A percentile compares a stretch with the other conserved stretches of the same genome.
Conservation (phyloP, 2,888 invertebrate genomes). For the Cheilosia pagana region DNA sequence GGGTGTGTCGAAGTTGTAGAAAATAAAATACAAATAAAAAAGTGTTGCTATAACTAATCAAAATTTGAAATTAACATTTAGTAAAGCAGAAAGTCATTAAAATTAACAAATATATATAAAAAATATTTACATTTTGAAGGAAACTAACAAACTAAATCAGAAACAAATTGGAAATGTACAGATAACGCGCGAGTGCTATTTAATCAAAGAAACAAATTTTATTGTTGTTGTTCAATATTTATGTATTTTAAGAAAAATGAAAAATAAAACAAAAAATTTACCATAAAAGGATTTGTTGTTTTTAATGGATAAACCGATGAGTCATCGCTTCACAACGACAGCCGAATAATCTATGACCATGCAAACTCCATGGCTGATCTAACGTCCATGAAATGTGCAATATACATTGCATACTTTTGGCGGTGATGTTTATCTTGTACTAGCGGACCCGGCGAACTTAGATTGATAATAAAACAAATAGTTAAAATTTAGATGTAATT, state of each 20-base stretch:
- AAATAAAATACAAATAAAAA: conserved; percentile 34
- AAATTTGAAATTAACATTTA: conserved; percentile 30
- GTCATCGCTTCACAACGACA: neutral
- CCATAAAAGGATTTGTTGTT: conserved; percentile 16
- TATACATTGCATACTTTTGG: too few relatives aligned
- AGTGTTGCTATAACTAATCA: conserved; percentile 46
- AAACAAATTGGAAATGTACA: conserved; percentile 53
- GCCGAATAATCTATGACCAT: too few relatives aligned
- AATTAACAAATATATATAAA: conserved; percentile 25
- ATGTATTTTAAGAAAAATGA: conserved; percentile 70
- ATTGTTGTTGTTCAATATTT: conserved; percentile 76
- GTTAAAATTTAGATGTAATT: too few relatives aligned
- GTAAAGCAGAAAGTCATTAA: conserved; percentile 13
- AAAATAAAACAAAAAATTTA: conserved; percentile 58
- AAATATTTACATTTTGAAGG: conserved; percentile 63
- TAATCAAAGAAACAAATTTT: conserved; percentile 75
- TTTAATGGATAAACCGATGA: neutral
- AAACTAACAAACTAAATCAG: conserved; percentile 13
- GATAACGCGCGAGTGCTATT: conserved; percentile 56
- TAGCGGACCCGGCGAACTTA: too few relatives aligned
- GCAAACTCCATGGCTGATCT: too few relatives aligned
- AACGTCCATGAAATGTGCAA: too few relatives aligned
- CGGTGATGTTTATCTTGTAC: too few relatives aligned
- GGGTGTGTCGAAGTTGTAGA: conserved; percentile 23
- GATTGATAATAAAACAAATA: too few relatives aligned